Evolutionary conservation across 1,140 invertebrate genomes (phyloP).

Genomic region (Drosophila kepulauana): DNA sequence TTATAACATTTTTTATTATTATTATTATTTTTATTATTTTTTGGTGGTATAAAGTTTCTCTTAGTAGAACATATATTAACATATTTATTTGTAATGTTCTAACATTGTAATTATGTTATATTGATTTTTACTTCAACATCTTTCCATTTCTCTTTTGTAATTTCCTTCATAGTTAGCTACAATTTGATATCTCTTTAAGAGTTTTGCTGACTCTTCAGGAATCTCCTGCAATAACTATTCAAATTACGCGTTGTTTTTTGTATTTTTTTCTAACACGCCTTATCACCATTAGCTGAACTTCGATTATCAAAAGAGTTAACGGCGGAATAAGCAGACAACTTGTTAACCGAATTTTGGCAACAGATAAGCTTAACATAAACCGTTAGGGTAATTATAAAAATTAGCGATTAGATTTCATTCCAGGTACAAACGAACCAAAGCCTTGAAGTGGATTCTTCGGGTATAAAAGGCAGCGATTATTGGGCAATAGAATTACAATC

Average conservation of each 20-base stretch:
- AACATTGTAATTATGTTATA: no score
- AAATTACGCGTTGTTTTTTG: neutral
- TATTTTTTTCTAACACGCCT: neutral
- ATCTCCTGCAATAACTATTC: neutral
- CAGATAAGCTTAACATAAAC: slow-evolving; percentile 8
- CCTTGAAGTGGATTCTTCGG: neutral
- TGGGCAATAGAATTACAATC: slow-evolving; percentile 16
- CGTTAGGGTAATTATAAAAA: slow-evolving; percentile 12
- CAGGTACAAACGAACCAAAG: slow-evolving; percentile 53
- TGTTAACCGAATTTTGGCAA: slow-evolving; percentile 21
- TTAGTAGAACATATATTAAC: no score
- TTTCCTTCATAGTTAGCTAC: fast-evolving
- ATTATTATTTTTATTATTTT: no score
- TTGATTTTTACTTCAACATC: no score
- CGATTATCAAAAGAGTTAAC: neutral
- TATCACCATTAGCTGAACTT: neutral
- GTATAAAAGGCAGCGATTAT: slow-evolving; percentile 37
- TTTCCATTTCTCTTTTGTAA: no score
- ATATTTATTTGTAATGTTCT: no score
- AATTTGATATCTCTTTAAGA: no score
- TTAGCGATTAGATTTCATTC: slow-evolving; percentile 56
- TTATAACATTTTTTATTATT: no score
- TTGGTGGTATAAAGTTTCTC: no score
- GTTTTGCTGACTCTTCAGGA: neutral
- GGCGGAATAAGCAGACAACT: slow-evolving; percentile 3